Conservation (phyloP, 2,888 invertebrate genomes). For the Cotesia congregata region DNA sequence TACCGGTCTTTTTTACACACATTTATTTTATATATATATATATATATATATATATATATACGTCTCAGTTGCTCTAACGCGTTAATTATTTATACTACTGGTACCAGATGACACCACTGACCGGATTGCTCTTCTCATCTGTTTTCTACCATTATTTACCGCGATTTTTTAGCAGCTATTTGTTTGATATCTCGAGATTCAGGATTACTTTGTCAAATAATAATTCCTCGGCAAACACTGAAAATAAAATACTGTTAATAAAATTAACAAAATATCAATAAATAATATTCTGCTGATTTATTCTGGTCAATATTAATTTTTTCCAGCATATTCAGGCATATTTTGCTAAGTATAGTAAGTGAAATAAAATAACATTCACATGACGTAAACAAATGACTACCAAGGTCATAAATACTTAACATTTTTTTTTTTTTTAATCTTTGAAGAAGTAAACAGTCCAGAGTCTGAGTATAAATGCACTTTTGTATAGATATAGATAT, state of each 20-base stretch:
- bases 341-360: neutral
- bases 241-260: neutral
- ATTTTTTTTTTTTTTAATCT: neutral
- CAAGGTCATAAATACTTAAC: neutral
- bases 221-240: neutral
- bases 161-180: neutral
- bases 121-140: constrained; percentile 9
- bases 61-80: constrained; percentile 4
- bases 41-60: too few relatives aligned
- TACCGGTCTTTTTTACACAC: too few relatives aligned
- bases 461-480: neutral
- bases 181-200: neutral
- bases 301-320: neutral
- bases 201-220: neutral
- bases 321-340: neutral
- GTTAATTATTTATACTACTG: constrained; percentile 28
- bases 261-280: neutral
- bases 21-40: too few relatives aligned
- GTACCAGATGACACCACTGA: constrained; percentile 44
- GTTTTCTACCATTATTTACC: constrained; percentile 8
- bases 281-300: neutral
- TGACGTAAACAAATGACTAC: neutral
- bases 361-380: neutral
- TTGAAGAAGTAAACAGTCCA: neutral
- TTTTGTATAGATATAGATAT: too few relatives aligned